A percentile compares a stretch with the other conserved stretches of the same genome.
These are phyloP conservation scores for Galleria mellonella DNA, from an alignment of 1,140 invertebrate species.

Conservation along the genomic window DNA sequence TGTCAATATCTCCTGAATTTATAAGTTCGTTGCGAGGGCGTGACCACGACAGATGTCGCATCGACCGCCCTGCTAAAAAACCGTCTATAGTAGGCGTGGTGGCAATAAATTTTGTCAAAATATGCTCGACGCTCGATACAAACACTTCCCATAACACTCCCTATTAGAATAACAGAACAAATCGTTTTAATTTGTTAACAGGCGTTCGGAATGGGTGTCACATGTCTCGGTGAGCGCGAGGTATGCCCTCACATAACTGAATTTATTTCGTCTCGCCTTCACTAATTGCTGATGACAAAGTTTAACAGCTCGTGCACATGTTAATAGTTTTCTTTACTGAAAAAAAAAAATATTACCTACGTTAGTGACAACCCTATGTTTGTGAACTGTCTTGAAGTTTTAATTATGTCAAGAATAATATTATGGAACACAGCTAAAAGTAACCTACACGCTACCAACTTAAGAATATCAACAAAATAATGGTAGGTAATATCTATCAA, in stretches of 20 bases:
- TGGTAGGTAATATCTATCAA: too few species aligned
- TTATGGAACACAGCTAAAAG: too few species aligned
- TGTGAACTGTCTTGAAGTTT: not conserved
- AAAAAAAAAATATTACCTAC: not conserved
- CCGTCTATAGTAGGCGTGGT: slow-evolving; percentile 59
- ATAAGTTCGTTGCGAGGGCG: slow-evolving; percentile 34
- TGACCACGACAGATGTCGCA: slow-evolving; percentile 64
- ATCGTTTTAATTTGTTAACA: slow-evolving; percentile 72
- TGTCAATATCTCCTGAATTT: slow-evolving; percentile 16
- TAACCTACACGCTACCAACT: too few species aligned
- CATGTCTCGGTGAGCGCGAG: slow-evolving; percentile 45
- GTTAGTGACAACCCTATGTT: not conserved
- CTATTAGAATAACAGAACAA: slow-evolving; percentile 73
- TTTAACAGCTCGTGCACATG: slow-evolving; percentile 18
- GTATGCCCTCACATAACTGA: slow-evolving; percentile 23
- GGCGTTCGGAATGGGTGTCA: slow-evolving; percentile 63
- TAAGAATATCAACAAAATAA: too few species aligned
- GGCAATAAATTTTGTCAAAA: slow-evolving; percentile 74
- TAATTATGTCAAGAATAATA: too few species aligned
- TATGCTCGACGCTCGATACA: slow-evolving; percentile 63
- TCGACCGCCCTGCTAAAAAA: slow-evolving; percentile 47
- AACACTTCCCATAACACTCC: slow-evolving; percentile 64
- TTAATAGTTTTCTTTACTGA: slow-evolving; percentile 9
- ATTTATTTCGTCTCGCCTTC: slow-evolving; percentile 59
- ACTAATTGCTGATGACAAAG: slow-evolving; percentile 70